Conservation (phyloP, 37 sponge, comb jelly and placozoan genomes). For the Tethya wilhelma region DNA sequence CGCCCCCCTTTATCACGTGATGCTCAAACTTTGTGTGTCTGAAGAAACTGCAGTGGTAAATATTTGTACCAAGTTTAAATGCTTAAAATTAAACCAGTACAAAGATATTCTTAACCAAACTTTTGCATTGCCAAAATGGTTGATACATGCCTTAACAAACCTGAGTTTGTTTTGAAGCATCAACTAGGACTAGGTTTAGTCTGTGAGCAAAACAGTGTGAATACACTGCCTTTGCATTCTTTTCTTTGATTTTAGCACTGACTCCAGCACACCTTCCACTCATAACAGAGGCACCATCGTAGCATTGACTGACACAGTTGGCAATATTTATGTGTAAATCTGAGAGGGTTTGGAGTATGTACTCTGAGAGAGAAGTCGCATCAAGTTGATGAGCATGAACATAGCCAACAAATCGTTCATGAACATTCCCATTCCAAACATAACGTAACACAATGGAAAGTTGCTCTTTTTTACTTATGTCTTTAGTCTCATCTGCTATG, state of each 20-base stretch:
- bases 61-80: too few species aligned
- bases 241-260: background rate
- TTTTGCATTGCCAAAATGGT: slow-evolving; percentile 65
- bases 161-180: slow-evolving; percentile 1
- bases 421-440: slow-evolving; percentile 4
- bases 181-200: slow-evolving; percentile 23
- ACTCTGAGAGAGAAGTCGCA: background rate
- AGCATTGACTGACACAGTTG: slow-evolving; percentile 24
- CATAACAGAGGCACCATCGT: slow-evolving; percentile 4
- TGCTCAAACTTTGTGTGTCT: slow-evolving; percentile 44
- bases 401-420: slow-evolving; percentile 8
- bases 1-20: slow-evolving; percentile 24
- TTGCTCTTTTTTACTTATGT: slow-evolving; percentile 21
- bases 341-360: slow-evolving; percentile 2
- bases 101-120: too few species aligned
- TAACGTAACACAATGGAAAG: slow-evolving; percentile 9
- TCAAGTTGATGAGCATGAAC: slow-evolving; percentile 2
- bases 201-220: slow-evolving; percentile 3
- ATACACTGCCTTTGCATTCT: background rate
- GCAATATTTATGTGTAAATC: background rate
- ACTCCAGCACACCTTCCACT: slow-evolving; percentile 3
- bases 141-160: slow-evolving; percentile 35
- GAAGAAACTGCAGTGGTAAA: too few species aligned
- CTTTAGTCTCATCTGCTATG: slow-evolving; percentile 20
- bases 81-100: too few species aligned